These are phyloP conservation scores for Thereva unica DNA, from an alignment of 2,888 invertebrate genomes.

Conservation along the genomic window DNA sequence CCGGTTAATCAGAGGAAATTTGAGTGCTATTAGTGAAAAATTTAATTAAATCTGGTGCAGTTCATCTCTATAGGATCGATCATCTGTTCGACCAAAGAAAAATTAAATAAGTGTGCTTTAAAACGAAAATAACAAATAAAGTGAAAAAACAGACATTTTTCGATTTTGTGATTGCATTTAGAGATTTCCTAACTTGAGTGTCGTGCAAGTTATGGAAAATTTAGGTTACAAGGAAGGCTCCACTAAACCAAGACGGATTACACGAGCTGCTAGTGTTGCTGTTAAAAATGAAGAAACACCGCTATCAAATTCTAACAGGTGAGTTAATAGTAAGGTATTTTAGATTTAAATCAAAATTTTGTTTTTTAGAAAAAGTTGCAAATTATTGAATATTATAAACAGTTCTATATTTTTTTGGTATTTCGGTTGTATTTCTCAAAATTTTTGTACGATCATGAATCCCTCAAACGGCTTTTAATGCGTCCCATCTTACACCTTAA, in stretches of 20 bases:
- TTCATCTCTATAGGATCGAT: no score
- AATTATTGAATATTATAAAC: neutral
- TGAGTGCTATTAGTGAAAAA: no score
- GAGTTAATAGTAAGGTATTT: conserved; percentile 18
- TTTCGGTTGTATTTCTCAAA: no score
- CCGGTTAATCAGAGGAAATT: no score
- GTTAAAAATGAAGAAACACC: conserved; percentile 58
- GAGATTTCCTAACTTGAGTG: conserved; percentile 11
- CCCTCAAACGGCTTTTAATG: no score
- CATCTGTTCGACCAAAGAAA: no score
- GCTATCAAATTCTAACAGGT: conserved; percentile 54
- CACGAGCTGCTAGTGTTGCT: conserved; percentile 56
- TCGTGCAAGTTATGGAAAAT: conserved; percentile 62
- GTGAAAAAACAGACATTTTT: neutral
- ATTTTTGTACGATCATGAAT: no score
- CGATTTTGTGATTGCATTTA: neutral
- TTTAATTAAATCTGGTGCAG: no score
- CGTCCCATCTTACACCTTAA: no score
- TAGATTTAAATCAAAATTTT: neutral
- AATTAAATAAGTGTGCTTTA: no score
- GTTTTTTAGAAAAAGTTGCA: neutral
- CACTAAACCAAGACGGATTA: conserved; percentile 57
- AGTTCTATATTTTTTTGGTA: no score
- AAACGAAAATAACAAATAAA: neutral
- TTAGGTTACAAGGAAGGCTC: conserved; percentile 66